Base-by-base conservation (phyloP, 2,113 vertebrate species). In the Rhea americana region DNA sequence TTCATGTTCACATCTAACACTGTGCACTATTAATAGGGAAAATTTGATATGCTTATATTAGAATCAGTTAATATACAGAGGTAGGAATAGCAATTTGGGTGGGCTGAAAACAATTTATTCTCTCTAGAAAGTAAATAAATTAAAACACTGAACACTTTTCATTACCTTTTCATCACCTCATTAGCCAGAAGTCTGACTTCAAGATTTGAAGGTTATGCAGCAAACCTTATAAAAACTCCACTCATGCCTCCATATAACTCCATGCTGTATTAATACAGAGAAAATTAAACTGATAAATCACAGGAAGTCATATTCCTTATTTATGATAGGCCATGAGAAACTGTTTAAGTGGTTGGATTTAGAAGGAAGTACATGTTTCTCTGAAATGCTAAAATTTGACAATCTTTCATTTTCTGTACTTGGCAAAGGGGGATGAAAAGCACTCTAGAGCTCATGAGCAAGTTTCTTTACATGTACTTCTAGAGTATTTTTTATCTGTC, bases 1-100 rank as follows among this genome's bases (percentile, higher is more conserved):
- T 93, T 95, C 83, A 91, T 82, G 59, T 88, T 86, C 61, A 68
- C 61, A 88, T 89, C 61, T 90, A 87, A 86, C 73, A 90, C 73
- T 61, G 35, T 21, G 11, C 45, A 88, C 48, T 67, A 78, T 39
- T 88, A 96, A 93, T 88, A 84, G 84, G 90, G 89, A 94, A 95
- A 93, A 88, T 25, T 32, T 81, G 66, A 91, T 88, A 70, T 61
- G 47, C 45, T 88, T 72, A 2, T 61, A 45, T 91, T 84, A 93
- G 68, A 90, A 89, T 75, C 24, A 74, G 51, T 59, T 55, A 67
- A 86, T 72, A 78, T 72, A 79, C 19, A 72, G 28, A 72, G 35
- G 39, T 25, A 82, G 74, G 48, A 70, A 85, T 19, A 72, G 66
- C 21, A 77, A 22, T 66, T 68, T 0, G 0, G 19, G 19, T 61